Evolutionary conservation across 2,888 invertebrate species (phyloP), one percentile per base, ranked within the genome.

Genomic region (Prostheceraeus crozeri): DNA sequence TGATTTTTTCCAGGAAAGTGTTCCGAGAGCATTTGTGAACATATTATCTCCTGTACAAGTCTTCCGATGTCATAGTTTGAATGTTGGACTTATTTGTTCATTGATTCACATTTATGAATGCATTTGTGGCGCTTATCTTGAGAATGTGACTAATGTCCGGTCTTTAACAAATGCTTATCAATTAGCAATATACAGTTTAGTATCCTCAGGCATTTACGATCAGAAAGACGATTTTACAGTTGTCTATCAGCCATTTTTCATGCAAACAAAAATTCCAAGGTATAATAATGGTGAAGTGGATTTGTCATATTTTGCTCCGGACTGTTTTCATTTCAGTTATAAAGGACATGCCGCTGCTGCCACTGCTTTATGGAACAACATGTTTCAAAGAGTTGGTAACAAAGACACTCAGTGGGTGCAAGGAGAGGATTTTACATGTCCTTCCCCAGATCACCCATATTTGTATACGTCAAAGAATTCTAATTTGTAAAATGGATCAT

Each of bases 1-100:
- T 27, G 72, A 74, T 63, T 64, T 67, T 30, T 66, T 75, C 0
- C 68, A 71, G 35, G 64, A 62, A 2, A 64, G 69, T 35, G 65
- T 75, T n/a, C 75, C 74, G 2, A 61, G 70, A 35, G 68, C 70
- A 6, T 69, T 75, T 57, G 70, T 75, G 28, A 73, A 75, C 57
- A 62, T 75, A 23, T 71, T 75, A 1, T 66, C 69, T 53, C 67
- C 73, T 21, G 65, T 75, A 3, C 70, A 74, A 60, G 67, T 72
- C 57, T 67, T 71, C 23, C 67, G 68, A 35, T 63, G 71, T 3
- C 64, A 67, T n/a, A 63, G 65, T 28, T 48, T 67, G 35, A 63
- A 64, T 48, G 61, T 48, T 33, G 63, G 63, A 31, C 60, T 68
- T 27, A 61, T 71, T 51, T 73, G 72, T 58, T 65, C 58, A 35